Evolutionary conservation across 2,113 vertebrate genomes (phyloP), one percentile per base, ranked within the genome.

Genomic region (Solea solea): DNA sequence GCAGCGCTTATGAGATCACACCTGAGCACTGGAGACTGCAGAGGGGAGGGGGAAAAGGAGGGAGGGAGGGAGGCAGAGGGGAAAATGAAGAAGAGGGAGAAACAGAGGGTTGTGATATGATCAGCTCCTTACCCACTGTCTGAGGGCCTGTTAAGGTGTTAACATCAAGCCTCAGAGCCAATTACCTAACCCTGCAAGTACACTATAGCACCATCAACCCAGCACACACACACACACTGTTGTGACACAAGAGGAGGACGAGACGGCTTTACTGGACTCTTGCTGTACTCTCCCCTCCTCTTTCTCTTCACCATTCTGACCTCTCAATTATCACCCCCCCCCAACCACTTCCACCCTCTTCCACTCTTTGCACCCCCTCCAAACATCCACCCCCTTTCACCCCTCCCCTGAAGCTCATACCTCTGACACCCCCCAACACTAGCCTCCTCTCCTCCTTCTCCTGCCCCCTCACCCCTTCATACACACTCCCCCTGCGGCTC

Each of bases 1-100:
- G 93, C 95, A 94, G 95, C 94, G 93, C 92, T 95, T 95, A 94
- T 95, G 92, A 95, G 96, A 95, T 96, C 88, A 93, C 94, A 96
- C 95, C 95, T 95, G 95, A 95, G 91, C 93, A 93, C 95, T 93
- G 93, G 85, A 88, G 93, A 93, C 89, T 89, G 89, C 75, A 78
- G 78, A 69, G 76, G 82, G 81, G 81, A 64, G 82, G 73, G 77
- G 41, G 52, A 14, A 54, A 21, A 56, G 49, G 42, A 50, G 42
- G 54, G 73, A 60, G 64, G 21, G 72, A 27, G 10, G 67, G 28
- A 71, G 66, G 64, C 16, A 25, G 56, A 2, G 21, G 52, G 46
- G 50, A 49, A 61, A 65, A 76, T 21, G 49, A 66, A 70, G 76
- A 60, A 64, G 57, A 50, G 81, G 42, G 80, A 82, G 78, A 86